Conservation (phyloP, 2,888 invertebrate genomes). For the Deilephila elpenor region DNA sequence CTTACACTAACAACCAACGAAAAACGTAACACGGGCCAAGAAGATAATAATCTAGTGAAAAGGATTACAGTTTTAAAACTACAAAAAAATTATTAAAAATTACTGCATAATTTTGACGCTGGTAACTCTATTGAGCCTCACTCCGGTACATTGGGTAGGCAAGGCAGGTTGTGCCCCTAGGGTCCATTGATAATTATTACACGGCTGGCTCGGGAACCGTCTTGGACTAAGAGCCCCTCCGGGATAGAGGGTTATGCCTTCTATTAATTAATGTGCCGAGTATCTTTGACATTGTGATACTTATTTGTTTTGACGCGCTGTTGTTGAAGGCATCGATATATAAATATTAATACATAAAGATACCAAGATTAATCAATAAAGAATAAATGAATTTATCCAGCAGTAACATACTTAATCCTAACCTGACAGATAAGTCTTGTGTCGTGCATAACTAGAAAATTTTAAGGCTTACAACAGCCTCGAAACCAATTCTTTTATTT, state of each 20-base stretch:
- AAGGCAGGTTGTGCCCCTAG: constrained; percentile 60
- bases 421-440: no score
- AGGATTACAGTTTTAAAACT: background rate
- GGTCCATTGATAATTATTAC: constrained; percentile 84
- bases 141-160: constrained; percentile 34
- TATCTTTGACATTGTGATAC: constrained; percentile 62
- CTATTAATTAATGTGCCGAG: constrained; percentile 73
- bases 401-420: no score
- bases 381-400: no score
- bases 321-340: background rate
- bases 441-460: no score
- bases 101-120: background rate
- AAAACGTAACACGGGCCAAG: no score
- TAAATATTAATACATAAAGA: no score
- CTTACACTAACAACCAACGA: no score
- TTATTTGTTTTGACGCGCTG: constrained; percentile 52
- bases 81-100: background rate
- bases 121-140: constrained; percentile 5
- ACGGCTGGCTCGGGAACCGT: constrained; percentile 59
- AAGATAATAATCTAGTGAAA: no score
- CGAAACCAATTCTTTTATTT: no score
- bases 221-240: constrained; percentile 63
- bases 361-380: no score
- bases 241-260: constrained; percentile 61
- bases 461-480: no score